Percentiles rank a stretch among this genome's conserved stretches.
Evolutionary conservation across 2,113 vertebrate species (phyloP).

Genomic region (Xyliphius kryptos): DNA sequence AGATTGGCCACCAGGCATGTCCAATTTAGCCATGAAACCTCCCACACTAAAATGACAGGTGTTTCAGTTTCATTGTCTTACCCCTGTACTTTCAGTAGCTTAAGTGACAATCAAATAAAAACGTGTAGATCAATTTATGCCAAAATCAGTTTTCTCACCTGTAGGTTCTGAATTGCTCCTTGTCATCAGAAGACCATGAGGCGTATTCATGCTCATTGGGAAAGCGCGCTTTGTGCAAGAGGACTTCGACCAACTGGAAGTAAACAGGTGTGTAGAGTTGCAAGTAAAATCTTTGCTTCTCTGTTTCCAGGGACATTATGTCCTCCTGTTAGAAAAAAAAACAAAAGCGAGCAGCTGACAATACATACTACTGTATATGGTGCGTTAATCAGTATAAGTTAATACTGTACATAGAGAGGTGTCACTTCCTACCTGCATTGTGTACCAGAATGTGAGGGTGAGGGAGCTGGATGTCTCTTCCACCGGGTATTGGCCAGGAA

Average conservation of each 20-base stretch:
- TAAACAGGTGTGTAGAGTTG: conserved; percentile 93
- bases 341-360: neutral
- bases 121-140: too few species aligned
- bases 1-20: too few species aligned
- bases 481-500: conserved; percentile 92
- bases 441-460: conserved; percentile 98
- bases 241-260: conserved; percentile 92
- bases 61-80: too few species aligned
- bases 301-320: conserved; percentile 87
- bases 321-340: conserved; percentile 72
- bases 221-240: conserved; percentile 91
- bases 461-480: conserved; percentile 94
- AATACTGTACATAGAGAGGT: neutral
- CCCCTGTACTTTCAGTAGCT: too few species aligned
- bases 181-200: conserved; percentile 92
- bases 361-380: neutral
- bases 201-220: conserved; percentile 82
- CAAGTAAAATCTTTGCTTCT: conserved; percentile 87
- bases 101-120: too few species aligned
- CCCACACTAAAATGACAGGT: too few species aligned
- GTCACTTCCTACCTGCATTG: conserved; percentile 72
- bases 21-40: too few species aligned
- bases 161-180: conserved; percentile 96
- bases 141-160: conserved; percentile 71
- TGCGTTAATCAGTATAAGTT: neutral